Evolutionary conservation across 2,797 vertebrate species (phyloP).

Genomic region (Alosa sapidissima): DNA sequence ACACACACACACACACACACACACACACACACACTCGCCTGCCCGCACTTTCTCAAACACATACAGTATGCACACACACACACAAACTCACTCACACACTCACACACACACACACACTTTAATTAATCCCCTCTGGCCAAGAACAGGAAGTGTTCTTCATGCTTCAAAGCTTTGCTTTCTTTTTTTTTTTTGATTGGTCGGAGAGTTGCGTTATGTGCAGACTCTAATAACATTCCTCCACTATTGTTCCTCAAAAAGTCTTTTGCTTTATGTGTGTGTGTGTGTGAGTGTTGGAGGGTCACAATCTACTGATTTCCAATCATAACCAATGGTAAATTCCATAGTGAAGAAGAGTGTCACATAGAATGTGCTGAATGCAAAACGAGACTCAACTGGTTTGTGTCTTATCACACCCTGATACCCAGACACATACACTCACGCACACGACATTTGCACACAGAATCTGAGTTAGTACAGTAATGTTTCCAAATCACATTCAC

Average conservation of each 20-base stretch:
- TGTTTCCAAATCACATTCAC: neutral
- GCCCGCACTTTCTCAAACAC: neutral
- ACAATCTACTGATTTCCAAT: too few relatives aligned
- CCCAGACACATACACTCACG: neutral
- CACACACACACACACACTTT: neutral
- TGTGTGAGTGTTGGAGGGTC: too few relatives aligned
- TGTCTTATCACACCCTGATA: neutral
- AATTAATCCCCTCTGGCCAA: slow-evolving; percentile 25
- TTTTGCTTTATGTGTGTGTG: neutral
- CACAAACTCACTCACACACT: neutral
- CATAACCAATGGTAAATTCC: too few relatives aligned
- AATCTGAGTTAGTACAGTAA: neutral
- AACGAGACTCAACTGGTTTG: too few relatives aligned
- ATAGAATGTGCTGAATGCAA: too few relatives aligned
- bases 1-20: neutral
- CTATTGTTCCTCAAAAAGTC: slow-evolving; percentile 11
- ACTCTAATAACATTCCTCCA: slow-evolving; percentile 14
- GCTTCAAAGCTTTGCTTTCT: slow-evolving; percentile 19
- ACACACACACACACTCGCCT: neutral
- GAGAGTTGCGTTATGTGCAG: slow-evolving; percentile 14
- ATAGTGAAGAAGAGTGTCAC: too few relatives aligned
- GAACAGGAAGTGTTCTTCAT: slow-evolving; percentile 22
- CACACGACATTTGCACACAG: neutral
- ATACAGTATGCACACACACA: neutral
- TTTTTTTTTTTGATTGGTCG: neutral